A percentile compares a stretch with the other conserved stretches of the same genome.
These are phyloP conservation scores for Semaprochilodus insignis DNA, from an alignment of 2,797 vertebrate species.

Conservation along the genomic window DNA sequence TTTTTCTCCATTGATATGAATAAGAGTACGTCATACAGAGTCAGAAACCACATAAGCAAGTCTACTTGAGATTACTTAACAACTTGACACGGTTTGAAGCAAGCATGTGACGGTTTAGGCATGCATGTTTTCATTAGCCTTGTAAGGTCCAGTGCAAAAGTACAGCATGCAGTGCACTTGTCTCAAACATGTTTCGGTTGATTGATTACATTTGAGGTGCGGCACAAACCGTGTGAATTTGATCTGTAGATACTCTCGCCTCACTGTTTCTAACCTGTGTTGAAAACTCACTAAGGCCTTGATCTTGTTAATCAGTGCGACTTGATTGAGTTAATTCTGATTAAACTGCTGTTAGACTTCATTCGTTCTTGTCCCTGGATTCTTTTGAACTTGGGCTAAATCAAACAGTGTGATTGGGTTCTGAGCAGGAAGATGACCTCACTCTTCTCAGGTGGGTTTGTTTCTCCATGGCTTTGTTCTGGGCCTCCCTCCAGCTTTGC, in stretches of 20 bases:
- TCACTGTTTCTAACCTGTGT: no score
- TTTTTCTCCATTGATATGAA: no score
- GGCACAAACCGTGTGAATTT: not conserved
- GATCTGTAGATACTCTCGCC: not conserved
- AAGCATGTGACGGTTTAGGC: not conserved
- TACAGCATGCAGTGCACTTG: not conserved
- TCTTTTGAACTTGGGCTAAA: conserved; percentile 1
- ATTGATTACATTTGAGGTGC: not conserved
- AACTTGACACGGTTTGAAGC: not conserved
- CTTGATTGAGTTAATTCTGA: conserved; percentile 16
- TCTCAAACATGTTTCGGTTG: not conserved
- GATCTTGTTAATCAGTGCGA: not conserved
- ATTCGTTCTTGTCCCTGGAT: not conserved
- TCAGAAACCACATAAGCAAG: no score
- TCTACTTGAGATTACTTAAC: no score
- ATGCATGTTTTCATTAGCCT: not conserved
- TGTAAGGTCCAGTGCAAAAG: not conserved
- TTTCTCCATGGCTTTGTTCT: conserved; percentile 39
- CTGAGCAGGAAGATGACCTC: conserved; percentile 4
- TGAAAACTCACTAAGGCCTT: not conserved
- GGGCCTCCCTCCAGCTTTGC: conserved; percentile 5
- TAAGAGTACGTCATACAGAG: no score
- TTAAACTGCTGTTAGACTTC: not conserved
- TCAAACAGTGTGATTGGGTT: not conserved
- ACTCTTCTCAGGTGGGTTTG: conserved; percentile 18